A percentile compares a stretch with the other conserved stretches of the same genome.
Evolutionary conservation across 2,888 invertebrate genomes (phyloP).

Genomic region (Serrognathus titanus): DNA sequence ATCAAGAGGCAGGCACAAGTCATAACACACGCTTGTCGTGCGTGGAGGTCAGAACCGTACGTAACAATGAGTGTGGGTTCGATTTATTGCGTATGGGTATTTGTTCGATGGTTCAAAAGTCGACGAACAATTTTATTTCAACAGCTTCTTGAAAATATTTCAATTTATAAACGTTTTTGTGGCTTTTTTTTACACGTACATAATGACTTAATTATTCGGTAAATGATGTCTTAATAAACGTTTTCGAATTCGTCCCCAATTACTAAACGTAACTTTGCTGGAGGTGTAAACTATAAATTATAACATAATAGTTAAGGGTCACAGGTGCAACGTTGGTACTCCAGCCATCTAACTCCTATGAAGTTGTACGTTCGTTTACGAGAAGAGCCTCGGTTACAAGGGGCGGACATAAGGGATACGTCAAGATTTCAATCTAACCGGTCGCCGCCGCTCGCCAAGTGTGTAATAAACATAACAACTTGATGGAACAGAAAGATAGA

Average conservation of each 20-base stretch:
- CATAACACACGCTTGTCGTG: slow-evolving; percentile 28
- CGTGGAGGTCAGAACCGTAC: slow-evolving; percentile 21
- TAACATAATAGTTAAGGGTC: not conserved
- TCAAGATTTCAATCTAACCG: slow-evolving; percentile 22
- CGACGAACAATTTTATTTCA: slow-evolving; percentile 19
- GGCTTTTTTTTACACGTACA: no score
- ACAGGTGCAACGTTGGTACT: slow-evolving; percentile 26
- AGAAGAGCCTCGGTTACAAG: slow-evolving; percentile 20
- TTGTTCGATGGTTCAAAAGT: slow-evolving; percentile 18
- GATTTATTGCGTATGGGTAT: slow-evolving; percentile 24
- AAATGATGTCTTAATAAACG: no score
- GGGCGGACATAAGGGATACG: slow-evolving; percentile 22
- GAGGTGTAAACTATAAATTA: no score
- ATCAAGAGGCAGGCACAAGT: slow-evolving; percentile 29
- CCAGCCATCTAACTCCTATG: slow-evolving; percentile 1
- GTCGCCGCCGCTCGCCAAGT: slow-evolving; percentile 23
- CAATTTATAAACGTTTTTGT: not conserved
- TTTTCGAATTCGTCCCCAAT: no score
- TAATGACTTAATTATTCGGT: no score
- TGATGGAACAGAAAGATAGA: slow-evolving; percentile 32
- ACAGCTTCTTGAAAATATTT: slow-evolving; percentile 16
- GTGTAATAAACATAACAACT: slow-evolving; percentile 35
- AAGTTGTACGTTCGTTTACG: slow-evolving; percentile 6
- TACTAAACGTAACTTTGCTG: no score
- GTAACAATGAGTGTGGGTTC: slow-evolving; percentile 29